phyloP scores from a whole-genome alignment of 2,113 vertebrate species.

The Aptenodytes forsteri region DNA sequence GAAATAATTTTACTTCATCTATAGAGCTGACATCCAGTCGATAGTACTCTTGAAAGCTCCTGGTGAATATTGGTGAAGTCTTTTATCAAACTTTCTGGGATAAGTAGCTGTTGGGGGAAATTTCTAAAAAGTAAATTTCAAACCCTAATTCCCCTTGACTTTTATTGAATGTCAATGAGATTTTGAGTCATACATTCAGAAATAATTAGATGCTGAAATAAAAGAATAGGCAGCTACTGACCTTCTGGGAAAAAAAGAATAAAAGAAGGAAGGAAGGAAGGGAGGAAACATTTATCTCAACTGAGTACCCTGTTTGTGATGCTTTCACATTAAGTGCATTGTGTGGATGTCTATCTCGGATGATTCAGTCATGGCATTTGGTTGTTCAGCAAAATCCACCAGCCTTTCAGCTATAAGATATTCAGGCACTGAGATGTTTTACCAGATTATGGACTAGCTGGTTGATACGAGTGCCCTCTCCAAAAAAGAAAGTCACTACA shows the following conservation, averaged over 20 bases:
- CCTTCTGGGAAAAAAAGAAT: background rate
- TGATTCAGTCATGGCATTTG: background rate
- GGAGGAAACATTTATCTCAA: background rate
- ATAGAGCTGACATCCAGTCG: background rate
- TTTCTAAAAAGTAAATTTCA: slow-evolving; percentile 32
- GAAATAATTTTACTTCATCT: background rate
- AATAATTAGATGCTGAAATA: background rate
- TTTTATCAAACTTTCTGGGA: background rate
- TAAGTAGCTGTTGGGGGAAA: slow-evolving; percentile 8
- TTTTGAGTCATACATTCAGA: background rate
- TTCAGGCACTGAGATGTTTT: background rate
- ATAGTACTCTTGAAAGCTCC: background rate
- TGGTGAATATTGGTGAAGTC: background rate
- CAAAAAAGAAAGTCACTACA: background rate
- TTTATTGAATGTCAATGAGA: slow-evolving; percentile 37
- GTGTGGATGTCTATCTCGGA: background rate
- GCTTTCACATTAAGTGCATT: background rate
- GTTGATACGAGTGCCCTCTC: background rate
- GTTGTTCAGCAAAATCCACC: background rate
- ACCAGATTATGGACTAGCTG: background rate
- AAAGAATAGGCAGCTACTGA: background rate
- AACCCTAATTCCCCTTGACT: slow-evolving; percentile 44
- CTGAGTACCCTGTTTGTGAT: background rate
- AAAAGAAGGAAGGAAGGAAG: background rate
- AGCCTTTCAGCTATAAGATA: background rate